Evolutionary conservation across 2,888 invertebrate genomes (phyloP), one percentile per base, ranked within the genome.

Genomic region (Cerceris rybyensis): DNA sequence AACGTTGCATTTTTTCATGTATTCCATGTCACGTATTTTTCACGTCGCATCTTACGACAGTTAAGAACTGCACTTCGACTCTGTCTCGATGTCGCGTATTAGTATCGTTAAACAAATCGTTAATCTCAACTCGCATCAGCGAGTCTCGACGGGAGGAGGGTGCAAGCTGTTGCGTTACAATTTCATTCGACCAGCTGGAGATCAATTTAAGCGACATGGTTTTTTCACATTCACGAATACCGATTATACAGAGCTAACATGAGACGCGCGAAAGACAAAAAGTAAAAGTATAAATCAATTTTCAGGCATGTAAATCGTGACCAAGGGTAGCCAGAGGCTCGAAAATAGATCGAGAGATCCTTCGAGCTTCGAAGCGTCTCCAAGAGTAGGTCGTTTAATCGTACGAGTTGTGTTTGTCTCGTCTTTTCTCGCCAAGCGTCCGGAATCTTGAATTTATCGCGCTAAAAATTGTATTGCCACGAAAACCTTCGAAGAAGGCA

Each of bases 231-330:
- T 55, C 17, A 13, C 49, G 7, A 13, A 59, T 8, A 58, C 16
- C 52, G 42, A 1, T 11, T 39, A 60, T 17, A 59, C 8, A 46
- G 8, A 55, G 64, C 55, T 60, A 54, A 52, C 41, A 17, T 8
- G 9, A 71, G 39, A 17, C 52, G 39, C 39, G 42, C 6, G 5
- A n/a, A 8, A 13, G 7, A 11, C 16, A 60, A 59, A 42, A 60
- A 43, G 9, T 1, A 60, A 42, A 43, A 42, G 1, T n/a, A 57
- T 68, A 66, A 80, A 67, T 66, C 49, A 64, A 73, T 75, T 78
- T 78, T 70, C 64, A 17, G n/a, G 11, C 46, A 57, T 43, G 58
- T 71, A 83, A 83, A 82, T 78, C 67, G 49, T 28, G 43, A 14
- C 42, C 60, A 46, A 9, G 46, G 46, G 50, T 43, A 41, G 63